These are phyloP conservation scores for Poecilia picta DNA, from an alignment of 2,797 vertebrate genomes.

Conservation along the genomic window DNA sequence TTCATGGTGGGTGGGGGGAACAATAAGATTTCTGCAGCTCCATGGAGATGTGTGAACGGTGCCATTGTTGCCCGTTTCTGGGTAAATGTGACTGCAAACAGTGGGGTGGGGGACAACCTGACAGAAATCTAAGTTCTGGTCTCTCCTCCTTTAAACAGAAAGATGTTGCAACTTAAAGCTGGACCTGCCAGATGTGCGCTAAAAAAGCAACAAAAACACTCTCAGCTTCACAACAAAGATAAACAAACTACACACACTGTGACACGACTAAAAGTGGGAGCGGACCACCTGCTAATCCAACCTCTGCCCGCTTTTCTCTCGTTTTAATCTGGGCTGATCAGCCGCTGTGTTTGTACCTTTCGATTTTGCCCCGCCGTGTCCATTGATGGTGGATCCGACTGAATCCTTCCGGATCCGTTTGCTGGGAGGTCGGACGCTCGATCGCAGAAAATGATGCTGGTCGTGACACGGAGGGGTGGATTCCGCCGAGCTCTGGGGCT, in stretches of 20 bases:
- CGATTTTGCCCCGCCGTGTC: conserved; percentile 84
- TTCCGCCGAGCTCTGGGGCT: conserved; percentile 63
- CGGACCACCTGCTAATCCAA: conserved; percentile 26
- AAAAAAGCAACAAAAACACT: conserved; percentile 18
- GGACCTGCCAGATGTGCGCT: conserved; percentile 14
- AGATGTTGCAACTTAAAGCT: conserved; percentile 34
- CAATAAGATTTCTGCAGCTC: background rate
- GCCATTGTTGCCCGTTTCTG: background rate
- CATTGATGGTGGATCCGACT: conserved; percentile 84
- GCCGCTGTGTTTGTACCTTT: conserved; percentile 86
- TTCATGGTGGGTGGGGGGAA: background rate
- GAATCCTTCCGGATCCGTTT: conserved; percentile 97
- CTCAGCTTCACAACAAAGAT: conserved; percentile 5
- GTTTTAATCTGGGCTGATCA: conserved; percentile 31
- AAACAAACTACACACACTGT: conserved; percentile 23
- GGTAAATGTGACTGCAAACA: conserved; percentile 22
- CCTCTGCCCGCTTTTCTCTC: background rate
- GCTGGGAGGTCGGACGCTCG: conserved; percentile 97
- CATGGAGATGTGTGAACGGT: background rate
- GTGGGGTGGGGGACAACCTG: conserved; percentile 1
- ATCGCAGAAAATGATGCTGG: conserved; percentile 99
- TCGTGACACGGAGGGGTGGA: conserved; percentile 87
- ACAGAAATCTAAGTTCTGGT: conserved; percentile 9
- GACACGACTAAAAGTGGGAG: conserved; percentile 11
- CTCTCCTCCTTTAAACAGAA: conserved; percentile 5